Evolutionary conservation across 2,113 vertebrate species (phyloP), one percentile per base, ranked within the genome.

Genomic region (Hyperopisus bebe): DNA sequence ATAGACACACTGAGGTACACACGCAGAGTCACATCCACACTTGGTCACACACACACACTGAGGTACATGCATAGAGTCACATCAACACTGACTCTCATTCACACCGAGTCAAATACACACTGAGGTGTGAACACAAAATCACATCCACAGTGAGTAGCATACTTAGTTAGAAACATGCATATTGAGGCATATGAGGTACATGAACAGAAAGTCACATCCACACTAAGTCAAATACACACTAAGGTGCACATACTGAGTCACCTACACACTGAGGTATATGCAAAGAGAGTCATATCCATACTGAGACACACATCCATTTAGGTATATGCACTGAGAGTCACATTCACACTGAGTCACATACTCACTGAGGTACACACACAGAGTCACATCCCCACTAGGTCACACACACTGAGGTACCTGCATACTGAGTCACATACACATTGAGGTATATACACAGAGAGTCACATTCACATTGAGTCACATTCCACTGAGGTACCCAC

Each of bases 31-130:
- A 66, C n/a, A 66, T n/a, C 53, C 53, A 55, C 53, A 21, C 19
- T 66, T 0, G 0, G 62, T 0, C 3, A n/a, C 0, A 66, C 0
- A 66, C 0, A 27, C 17, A 83, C 9, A 10, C 47, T 48, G 47
- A 48, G 47, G 10, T 48, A 48, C 10, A 11, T 0, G 0, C 47
- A 11, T 0, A 48, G 44, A 46, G 47, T 48, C 47, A 48, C 47
- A 48, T 48, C 2, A 1, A 48, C 47, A 11, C 8, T 47, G 50
- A 84, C 19, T 85, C 82, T 24, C 82, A 84, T 39, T 4, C 10
- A 47, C 82, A n/a, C 3, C 0, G 27, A 77, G 70, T 5, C 7
- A n/a, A 1, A 66, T n/a, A 8, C 19, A 50, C 7, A 3, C 17
- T 66, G 58, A 9, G n/a, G n/a, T 35, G 1, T 1, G 13, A 0